A percentile compares a stretch with the other conserved stretches of the same genome.
Conservation (phyloP, 2,797 vertebrate species). For the Streptopelia turtur region DNA sequence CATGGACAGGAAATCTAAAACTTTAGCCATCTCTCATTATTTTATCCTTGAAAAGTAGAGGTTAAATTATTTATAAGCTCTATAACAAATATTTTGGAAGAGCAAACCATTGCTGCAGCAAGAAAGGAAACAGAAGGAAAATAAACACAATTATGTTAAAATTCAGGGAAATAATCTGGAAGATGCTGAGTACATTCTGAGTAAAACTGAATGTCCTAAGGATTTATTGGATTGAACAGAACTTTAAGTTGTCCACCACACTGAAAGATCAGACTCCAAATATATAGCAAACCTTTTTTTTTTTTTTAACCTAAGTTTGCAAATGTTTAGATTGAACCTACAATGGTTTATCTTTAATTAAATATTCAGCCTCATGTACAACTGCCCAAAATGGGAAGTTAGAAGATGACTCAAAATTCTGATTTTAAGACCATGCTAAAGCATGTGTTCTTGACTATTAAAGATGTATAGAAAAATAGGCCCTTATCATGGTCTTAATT, state of each 20-base stretch:
- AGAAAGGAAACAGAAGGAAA: slow-evolving; percentile 24
- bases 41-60: slow-evolving; percentile 14
- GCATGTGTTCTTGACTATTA: not conserved
- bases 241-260: not conserved
- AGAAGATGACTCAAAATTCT: not conserved
- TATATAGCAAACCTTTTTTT: not conserved
- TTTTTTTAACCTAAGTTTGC: not conserved
- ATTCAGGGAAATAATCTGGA: not conserved
- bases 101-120: not conserved
- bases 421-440: not conserved
- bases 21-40: not conserved
- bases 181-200: not conserved
- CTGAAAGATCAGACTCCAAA: not conserved
- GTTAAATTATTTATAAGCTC: slow-evolving; percentile 1
- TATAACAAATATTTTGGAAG: slow-evolving; percentile 13
- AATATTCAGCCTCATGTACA: not conserved
- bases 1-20: not conserved
- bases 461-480: not conserved
- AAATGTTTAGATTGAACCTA: not conserved
- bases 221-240: not conserved
- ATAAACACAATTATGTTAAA: slow-evolving; percentile 6
- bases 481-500: not conserved
- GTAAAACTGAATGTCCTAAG: not conserved
- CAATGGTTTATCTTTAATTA: not conserved
- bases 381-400: not conserved